Base-by-base conservation (phyloP, 1,140 invertebrate genomes). In the Philotrypesis tridentata region DNA sequence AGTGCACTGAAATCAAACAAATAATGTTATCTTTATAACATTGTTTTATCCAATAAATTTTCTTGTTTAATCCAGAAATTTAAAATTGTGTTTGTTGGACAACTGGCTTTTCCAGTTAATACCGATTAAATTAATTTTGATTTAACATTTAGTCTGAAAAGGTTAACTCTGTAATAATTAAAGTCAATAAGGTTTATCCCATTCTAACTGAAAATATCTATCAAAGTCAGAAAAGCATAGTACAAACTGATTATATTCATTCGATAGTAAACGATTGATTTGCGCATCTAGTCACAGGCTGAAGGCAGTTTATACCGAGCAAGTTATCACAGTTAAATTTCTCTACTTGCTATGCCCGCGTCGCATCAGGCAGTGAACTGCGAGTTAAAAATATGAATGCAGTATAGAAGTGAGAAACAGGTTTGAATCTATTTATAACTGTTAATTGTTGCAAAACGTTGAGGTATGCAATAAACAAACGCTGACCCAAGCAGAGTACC, bases 1-100 rank as follows among this genome's bases (percentile, higher is more conserved):
- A 90, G 83, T 80, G 86, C 86, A 85, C 89, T 91, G 83, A 61
- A 89, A 90, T 17, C 72, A 80, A 55, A 55, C 4, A 5, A 55
- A 55, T 17, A 55, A 55, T 55, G 21, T 17, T 0, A 43, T n/a
- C 12, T 43, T 6, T n/a, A 17, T 55, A 55, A 55, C 17, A 48
- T 7, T 14, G 1, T 14, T 40, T 3, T 40, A 40, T 40, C 37
- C 8, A 40, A 3, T 5, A 11, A 11, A 40, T 11, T 40, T 48
- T 48, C 43, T 21, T 21, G 1, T 48, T 48, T 48, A n/a, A 0
- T n/a, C 1, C 48, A 55, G 40, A 2, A 43, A 43, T 21, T 21
- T 17, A 21, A 55, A 17, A 17, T 55, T 21, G 1, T 17, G 12
- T n/a, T 55, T 48, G 17, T 9, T 3, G 33, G 9, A 37, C 4